These are phyloP conservation scores for Goniozus legneri DNA, from an alignment of 1,140 invertebrate genomes.

Conservation along the genomic window DNA sequence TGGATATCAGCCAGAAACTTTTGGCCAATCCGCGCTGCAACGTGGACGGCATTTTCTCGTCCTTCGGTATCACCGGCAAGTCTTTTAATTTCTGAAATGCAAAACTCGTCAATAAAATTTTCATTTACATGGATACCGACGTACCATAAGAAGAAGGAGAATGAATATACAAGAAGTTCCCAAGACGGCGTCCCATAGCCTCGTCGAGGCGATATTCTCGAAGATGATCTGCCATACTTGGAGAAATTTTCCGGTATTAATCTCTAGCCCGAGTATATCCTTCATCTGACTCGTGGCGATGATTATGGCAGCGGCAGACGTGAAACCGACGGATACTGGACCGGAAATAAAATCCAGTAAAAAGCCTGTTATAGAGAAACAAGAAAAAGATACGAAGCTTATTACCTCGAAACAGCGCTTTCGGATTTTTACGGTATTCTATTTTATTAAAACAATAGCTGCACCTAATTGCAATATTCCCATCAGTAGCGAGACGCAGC, in stretches of 20 bases:
- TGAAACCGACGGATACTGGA: constrained; percentile 88
- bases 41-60: constrained; percentile 45
- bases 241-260: constrained; percentile 64
- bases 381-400: too few species aligned
- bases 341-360: constrained; percentile 88
- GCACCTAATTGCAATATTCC: constrained; percentile 81
- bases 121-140: constrained; percentile 20
- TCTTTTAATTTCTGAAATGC: constrained; percentile 68
- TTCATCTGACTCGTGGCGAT: constrained; percentile 85
- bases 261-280: constrained; percentile 69
- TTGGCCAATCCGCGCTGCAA: constrained; percentile 53
- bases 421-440: neutral
- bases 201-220: constrained; percentile 65
- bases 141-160: constrained; percentile 66
- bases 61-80: constrained; percentile 55
- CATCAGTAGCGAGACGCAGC: constrained; percentile 75
- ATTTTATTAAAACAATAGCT: constrained; percentile 12
- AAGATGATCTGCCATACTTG: constrained; percentile 62
- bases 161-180: constrained; percentile 66
- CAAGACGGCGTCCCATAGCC: constrained; percentile 64
- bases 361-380: constrained; percentile 65
- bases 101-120: neutral
- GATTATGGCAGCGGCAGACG: constrained; percentile 84
- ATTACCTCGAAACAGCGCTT: too few species aligned
- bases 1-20: constrained; percentile 70